Evolutionary conservation across 2,113 vertebrate genomes (phyloP), one percentile per base, ranked within the genome.

Genomic region (Salvelinus fontinalis): DNA sequence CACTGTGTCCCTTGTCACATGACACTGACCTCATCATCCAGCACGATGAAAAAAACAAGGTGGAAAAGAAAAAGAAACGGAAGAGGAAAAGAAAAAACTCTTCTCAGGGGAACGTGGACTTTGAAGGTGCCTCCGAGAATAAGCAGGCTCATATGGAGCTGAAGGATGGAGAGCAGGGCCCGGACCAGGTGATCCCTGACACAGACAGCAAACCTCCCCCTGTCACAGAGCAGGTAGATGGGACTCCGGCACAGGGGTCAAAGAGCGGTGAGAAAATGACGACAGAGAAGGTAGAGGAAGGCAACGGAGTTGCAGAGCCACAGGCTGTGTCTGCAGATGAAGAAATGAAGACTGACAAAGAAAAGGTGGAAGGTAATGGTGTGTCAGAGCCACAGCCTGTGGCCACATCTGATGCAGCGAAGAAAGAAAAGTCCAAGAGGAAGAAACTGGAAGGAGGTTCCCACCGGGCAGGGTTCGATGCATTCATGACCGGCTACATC

Each of bases 401-500:
- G 39, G 8, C 39, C 39, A 39, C 39, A 39, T 9, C 39, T 9
- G 39, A 39, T 9, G 39, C 9, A 3, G 9, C 9, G 2, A 44
- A 44, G 39, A 44, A 44, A 44, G 39, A 44, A 2, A 72, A 73
- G 0, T 67, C 27, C 24, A 77, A 68, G 51, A 81, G 76, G 49
- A 89, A 84, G 75, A 90, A 85, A 72, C 75, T 16, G 0, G 93
- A 94, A 4, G 4, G 87, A 1, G 94, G 97, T 44, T 89, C 94
- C 0, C 98, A 99, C 84, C 87, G 97, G 29, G 97, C 98, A 0
- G 97, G 98, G 6, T 99, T 99, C 2, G 98, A 99, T 5, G 97
- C 97, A 0, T 99, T 98, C 84, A 99, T 99, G 97, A 99, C 97
- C 0, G 98, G 95, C 16, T 99, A 95, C 14, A 93, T 99, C 84